These are phyloP conservation scores for Myodes glareolus DNA, from an alignment of 2,113 vertebrate genomes.

Conservation along the genomic window DNA sequence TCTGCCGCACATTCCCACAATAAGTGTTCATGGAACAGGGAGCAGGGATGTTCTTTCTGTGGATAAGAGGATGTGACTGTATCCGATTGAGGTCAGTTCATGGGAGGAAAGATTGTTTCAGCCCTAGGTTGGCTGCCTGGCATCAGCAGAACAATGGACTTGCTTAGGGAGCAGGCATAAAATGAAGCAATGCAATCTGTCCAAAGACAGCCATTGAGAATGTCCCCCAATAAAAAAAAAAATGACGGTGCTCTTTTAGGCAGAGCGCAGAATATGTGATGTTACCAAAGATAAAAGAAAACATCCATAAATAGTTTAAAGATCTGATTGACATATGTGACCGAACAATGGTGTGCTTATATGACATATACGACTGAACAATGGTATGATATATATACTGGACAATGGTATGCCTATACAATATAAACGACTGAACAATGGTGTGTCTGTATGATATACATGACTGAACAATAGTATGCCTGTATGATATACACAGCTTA, in stretches of 20 bases:
- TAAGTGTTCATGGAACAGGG: not conserved
- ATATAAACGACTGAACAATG: not conserved
- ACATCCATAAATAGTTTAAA: not conserved
- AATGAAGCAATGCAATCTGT: not conserved
- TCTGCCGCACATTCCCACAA: not conserved
- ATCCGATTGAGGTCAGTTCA: not conserved
- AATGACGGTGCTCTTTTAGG: not conserved
- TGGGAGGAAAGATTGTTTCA: not conserved
- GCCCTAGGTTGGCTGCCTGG: not conserved
- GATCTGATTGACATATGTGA: not conserved
- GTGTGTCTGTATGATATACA: not conserved
- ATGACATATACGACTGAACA: too few relatives aligned
- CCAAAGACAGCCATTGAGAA: conserved; percentile 19
- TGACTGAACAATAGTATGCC: not conserved
- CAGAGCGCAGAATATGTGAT: not conserved
- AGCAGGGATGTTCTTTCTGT: not conserved
- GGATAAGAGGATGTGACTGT: not conserved
- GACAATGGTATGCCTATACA: not conserved
- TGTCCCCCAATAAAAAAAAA: conserved; percentile 31
- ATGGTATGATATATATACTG: not conserved
- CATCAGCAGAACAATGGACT: conserved; percentile 18
- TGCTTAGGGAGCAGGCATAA: not conserved
- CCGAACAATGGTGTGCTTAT: not conserved
- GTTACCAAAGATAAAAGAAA: conserved; percentile 13
- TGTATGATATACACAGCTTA: not conserved